Base-by-base conservation (phyloP, 1,140 invertebrate species). In the Microplitis mediator region DNA sequence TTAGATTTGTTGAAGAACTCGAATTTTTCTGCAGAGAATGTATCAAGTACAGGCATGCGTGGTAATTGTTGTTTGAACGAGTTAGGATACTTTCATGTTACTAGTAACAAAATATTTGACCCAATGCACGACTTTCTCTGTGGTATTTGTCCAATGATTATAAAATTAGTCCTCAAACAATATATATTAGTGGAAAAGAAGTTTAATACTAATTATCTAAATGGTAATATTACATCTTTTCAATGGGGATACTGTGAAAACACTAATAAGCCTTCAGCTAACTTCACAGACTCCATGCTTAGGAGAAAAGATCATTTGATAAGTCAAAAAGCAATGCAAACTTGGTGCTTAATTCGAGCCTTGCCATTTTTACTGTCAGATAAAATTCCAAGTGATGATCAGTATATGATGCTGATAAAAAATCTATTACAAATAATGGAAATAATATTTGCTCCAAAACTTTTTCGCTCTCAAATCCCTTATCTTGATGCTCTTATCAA, bases 311-410 rank as follows among this genome's bases (percentile, higher is more conserved):
- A 75, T 11, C 69, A 78, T 52, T 71, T 51, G 8, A 64, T 79
- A 8, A 76, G 74, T 67, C 77, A 80, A 76, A 78, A 80, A 56
- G 80, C 74, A 45, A 77, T 75, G 71, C 80, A 81, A 76, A 74
- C 74, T 13, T 81, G 76, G 76, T 77, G 72, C 31, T 61, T 80
- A 8, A 70, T 73, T 0, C 56, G 77, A 76, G 63, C 62, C 35
- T 75, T 80, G 11, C 80, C 80, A 32, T 78, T 81, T 70, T 72
- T 80, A 34, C 11, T 78, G 14, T 32, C 69, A 14, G 73, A 72
- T 58, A 77, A 77, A 73, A 66, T 81, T 39, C 4, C 39, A 35
- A 51, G 51, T 52, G 52, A 58, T 50, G 72, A 81, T 75, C 34
- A 66, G 52, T 31, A 79, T 36, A 74, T 81, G 78, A 8, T 54